Base-by-base conservation (phyloP, 2,888 invertebrate genomes). In the Thereva unica region DNA sequence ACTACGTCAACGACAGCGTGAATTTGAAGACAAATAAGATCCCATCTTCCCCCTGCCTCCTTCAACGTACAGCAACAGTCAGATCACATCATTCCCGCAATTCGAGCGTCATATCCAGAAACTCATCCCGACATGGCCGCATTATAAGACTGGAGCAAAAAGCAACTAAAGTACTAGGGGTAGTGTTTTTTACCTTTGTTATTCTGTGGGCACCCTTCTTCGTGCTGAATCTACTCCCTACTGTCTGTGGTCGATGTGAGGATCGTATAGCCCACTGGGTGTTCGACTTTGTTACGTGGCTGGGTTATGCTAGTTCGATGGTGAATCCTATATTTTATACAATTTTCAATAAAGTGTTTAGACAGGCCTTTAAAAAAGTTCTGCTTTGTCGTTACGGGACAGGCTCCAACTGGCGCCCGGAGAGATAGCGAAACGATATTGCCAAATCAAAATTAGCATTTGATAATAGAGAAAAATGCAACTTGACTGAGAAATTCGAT, bases 171-270 rank as follows among this genome's bases (percentile, higher is more conserved):
- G 97, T 96, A 4, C 82, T 96, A 23, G 95, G 95, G 3, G 92
- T 96, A 1, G 95, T 96, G 1, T 96, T 96, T 82, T 94, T 94
- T 80, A 94, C 94, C 0, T 96, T 96, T 78, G 95, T 95, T 38
- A 89, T 95, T 53, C 85, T 95, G 44, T 96, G 96, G 95, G 92
- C 95, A n/a, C 96, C 96, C 8, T 96, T 96, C 82, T 96, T 96
- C 80, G 90, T 93, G 5, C 84, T 94, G 8, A 96, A 96, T 77
- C 85, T 96, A 76, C 83, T 95, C 71, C 91, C 93, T 9, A 91
- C 91, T 0, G 85, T 95, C 6, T 95, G 95, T 75, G 86, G 87
- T 6, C 86, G 89, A 71, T 95, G 94, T 76, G 92, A 92, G 75
- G 85, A 86, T 45, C 84, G 87, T 67, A 87, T 92, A 59, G 86